Base-by-base conservation (phyloP, 2,888 invertebrate genomes). In the Piscicola geometra region DNA sequence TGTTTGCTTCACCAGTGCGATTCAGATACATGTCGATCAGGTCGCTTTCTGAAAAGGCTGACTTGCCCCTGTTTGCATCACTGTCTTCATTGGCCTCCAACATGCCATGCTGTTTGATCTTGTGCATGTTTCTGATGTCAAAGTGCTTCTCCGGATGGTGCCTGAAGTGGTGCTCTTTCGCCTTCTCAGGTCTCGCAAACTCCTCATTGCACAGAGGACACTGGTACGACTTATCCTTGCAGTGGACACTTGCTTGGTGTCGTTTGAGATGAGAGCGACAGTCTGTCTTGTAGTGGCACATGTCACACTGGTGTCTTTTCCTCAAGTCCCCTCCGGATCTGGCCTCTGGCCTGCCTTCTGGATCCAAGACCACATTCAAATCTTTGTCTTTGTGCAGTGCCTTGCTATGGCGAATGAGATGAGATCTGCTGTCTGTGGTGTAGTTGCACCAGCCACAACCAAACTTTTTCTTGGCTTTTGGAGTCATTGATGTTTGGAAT, bases 201-300 rank as follows among this genome's bases (percentile, higher is more conserved):
- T 79, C 77, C 71, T 77, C 77, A 28, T 67, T 76, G 69, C 79
- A 79, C 9, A 78, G 60, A 52, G 79, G 75, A 71, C 79, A 79
- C 47, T 71, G 50, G 72, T 78, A 79, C 18, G 64, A 72, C 71
- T 78, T 77, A 56, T 76, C 74, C 21, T 33, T 73, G 76, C 56
- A 52, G 41, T 78, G 78, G 0, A 79, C 78, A 41, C 78, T 79
- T 67, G 78, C 78, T 52, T 76, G 74, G 50, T 79, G 79, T n/a
- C 79, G 69, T 3, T 78, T 76, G 41, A 79, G 64, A 50, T 79
- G 79, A 18, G 79, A 79, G 64, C 75, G 75, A 75, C 79, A 78
- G 70, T 79, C 78, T 1, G 79, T 79, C 76, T 78, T 76, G 71
- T 79, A 79, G 47, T 66, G 72, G 47, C 79, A 79, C 41, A 78